Evolutionary conservation across 2,888 invertebrate species (phyloP).

Genomic region (Muschampia plurimacula): DNA sequence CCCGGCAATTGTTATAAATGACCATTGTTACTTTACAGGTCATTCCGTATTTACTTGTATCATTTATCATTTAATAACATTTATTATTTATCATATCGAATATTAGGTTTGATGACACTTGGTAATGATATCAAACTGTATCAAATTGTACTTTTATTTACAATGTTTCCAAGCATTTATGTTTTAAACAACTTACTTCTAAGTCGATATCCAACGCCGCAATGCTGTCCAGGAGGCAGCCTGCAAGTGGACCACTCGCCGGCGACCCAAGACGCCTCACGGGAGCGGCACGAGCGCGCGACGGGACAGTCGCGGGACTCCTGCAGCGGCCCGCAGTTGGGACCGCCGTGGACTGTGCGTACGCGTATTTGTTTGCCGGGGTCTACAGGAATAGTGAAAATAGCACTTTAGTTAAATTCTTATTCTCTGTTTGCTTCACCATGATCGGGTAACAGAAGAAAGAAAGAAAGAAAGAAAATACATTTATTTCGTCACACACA

Average conservation of each 20-base stretch:
- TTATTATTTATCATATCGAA: too few species aligned
- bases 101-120: too few species aligned
- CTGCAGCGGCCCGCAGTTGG: constrained; percentile 80
- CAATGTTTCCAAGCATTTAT: neutral
- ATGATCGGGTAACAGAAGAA: neutral
- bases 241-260: constrained; percentile 84
- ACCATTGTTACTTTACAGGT: too few species aligned
- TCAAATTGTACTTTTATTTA: too few species aligned
- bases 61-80: too few species aligned
- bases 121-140: too few species aligned
- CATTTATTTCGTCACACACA: too few species aligned
- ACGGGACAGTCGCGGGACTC: constrained; percentile 82
- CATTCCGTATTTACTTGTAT: too few species aligned
- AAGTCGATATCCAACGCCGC: constrained; percentile 79
- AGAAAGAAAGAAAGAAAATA: too few species aligned
- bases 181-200: constrained; percentile 68
- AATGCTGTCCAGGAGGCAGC: constrained; percentile 74
- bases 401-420: too few species aligned
- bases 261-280: constrained; percentile 75
- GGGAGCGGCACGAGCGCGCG: constrained; percentile 66
- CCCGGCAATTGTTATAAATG: too few species aligned
- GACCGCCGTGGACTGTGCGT: constrained; percentile 81
- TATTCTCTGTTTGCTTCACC: neutral
- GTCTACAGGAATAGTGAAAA: constrained; percentile 52
- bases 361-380: constrained; percentile 80